These are phyloP conservation scores for Pachymerium ferrugineum DNA, from an alignment of 2,888 invertebrate species.

Conservation along the genomic window DNA sequence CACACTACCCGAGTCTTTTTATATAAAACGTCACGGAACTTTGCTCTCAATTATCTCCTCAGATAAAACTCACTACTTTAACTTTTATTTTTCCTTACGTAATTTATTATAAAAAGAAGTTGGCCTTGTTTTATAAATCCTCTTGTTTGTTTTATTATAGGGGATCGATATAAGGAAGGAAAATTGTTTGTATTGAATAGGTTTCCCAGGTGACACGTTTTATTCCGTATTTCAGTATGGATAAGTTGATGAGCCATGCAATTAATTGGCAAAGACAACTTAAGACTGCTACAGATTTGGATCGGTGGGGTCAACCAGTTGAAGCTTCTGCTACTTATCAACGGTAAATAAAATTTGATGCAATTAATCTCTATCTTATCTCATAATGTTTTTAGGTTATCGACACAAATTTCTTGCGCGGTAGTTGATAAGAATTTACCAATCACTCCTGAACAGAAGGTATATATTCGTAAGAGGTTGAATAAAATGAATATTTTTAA, in stretches of 20 bases:
- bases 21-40: not conserved
- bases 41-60: not conserved
- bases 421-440: not conserved
- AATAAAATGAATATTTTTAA: no score
- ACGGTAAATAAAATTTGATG: not conserved
- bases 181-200: slow-evolving; percentile 2
- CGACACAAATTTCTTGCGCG: not conserved
- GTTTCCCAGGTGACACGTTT: not conserved
- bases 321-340: slow-evolving; percentile 24
- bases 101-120: no score
- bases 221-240: not conserved
- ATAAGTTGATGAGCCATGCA: not conserved
- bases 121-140: not conserved
- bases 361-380: not conserved
- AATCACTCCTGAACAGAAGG: not conserved
- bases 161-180: not conserved
- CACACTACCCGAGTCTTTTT: no score
- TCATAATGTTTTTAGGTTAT: not conserved
- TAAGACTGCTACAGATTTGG: slow-evolving; percentile 1
- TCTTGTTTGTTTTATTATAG: not conserved
- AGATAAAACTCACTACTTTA: no score
- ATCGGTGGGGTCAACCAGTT: slow-evolving; percentile 29
- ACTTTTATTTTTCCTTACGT: no score
- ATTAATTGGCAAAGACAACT: not conserved
- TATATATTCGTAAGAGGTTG: not conserved